phyloP scores from a whole-genome alignment of 1,140 invertebrate genomes.

The Pollicipes pollicipes region DNA sequence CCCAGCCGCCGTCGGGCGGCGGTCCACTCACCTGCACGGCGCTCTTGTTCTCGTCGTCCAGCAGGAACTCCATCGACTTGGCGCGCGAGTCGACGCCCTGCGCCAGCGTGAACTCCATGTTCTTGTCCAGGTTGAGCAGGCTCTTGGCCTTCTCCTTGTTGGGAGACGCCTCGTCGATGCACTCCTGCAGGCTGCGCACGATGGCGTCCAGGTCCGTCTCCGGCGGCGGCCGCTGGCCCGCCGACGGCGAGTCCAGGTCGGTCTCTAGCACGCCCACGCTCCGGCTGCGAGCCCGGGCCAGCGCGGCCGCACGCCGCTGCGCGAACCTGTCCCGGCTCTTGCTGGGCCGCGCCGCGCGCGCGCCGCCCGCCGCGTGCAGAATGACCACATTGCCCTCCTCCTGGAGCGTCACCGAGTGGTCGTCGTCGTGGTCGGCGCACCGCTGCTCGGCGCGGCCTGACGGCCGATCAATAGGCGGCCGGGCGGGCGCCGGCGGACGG shows the following conservation, averaged over 20 bases:
- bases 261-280: conserved; percentile 54
- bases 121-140: conserved; percentile 47
- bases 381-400: conserved; percentile 7
- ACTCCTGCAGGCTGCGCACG: conserved; percentile 20
- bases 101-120: conserved; percentile 22
- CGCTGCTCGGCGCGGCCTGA: conserved; percentile 8
- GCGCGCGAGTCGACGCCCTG: conserved; percentile 33
- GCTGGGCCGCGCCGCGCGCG: conserved; percentile 22
- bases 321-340: conserved; percentile 13
- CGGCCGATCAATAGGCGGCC: conserved; percentile 15
- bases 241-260: conserved; percentile 46
- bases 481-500: neutral
- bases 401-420: conserved; percentile 11
- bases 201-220: conserved; percentile 31
- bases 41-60: conserved; percentile 70
- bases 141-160: conserved; percentile 47
- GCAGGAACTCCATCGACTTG: conserved; percentile 82
- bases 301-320: conserved; percentile 10
- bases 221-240: conserved; percentile 10
- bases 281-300: conserved; percentile 13
- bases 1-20: no score
- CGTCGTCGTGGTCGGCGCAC: conserved; percentile 11
- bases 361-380: conserved; percentile 18
- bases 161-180: conserved; percentile 26
- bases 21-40: conserved; percentile 52